Conservation (phyloP, 2,888 invertebrate species). For the Eutolmus rufibarbis region DNA sequence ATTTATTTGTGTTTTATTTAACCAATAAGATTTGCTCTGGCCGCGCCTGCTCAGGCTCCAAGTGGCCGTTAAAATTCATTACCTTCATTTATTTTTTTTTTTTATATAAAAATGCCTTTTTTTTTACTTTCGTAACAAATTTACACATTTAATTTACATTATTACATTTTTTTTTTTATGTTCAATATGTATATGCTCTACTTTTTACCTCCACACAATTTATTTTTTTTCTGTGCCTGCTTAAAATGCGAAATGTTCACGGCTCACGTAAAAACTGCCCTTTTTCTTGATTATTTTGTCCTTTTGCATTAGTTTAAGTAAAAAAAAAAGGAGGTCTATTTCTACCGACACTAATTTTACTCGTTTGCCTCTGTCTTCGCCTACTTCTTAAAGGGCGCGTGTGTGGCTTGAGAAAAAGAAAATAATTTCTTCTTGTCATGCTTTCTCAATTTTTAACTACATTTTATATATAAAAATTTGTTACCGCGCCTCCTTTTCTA, state of each 20-base stretch:
- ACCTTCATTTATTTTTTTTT: neutral
- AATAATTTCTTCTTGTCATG: neutral
- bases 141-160: slow-evolving; percentile 35
- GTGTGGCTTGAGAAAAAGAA: neutral
- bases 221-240: neutral
- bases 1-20: neutral
- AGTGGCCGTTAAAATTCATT: neutral
- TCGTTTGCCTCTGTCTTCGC: neutral
- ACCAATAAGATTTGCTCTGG: neutral
- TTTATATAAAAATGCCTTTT: neutral
- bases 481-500: neutral
- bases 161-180: neutral
- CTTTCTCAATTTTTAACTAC: neutral
- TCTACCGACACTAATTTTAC: neutral
- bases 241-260: neutral
- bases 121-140: slow-evolving; percentile 25
- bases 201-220: neutral
- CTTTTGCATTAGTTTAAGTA: neutral
- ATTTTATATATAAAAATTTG: neutral
- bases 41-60: neutral
- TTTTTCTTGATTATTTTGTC: neutral
- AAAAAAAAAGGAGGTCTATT: neutral
- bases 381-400: neutral
- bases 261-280: neutral
- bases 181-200: neutral